Conservation (phyloP, 2,113 vertebrate species). For the Pristiophorus japonicus region DNA sequence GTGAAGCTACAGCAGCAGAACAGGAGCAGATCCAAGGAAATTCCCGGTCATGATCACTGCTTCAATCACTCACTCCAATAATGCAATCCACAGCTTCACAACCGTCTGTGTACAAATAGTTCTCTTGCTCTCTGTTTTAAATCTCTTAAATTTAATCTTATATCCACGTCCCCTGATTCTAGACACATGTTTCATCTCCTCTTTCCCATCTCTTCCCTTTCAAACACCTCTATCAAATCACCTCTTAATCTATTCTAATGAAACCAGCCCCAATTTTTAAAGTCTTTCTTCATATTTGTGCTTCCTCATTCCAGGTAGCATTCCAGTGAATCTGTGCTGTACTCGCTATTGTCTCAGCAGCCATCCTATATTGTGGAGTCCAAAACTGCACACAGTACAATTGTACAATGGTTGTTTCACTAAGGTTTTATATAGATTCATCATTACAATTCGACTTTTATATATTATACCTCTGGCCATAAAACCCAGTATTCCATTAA, state of each 20-base stretch:
- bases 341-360: background rate
- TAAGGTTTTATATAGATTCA: too few species aligned
- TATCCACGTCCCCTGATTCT: background rate
- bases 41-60: background rate
- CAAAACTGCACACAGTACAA: background rate
- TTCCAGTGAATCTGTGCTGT: background rate
- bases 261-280: background rate
- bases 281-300: background rate
- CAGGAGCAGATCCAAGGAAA: background rate
- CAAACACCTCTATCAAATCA: background rate
- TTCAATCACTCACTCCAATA: background rate
- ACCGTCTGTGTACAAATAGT: background rate
- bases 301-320: background rate
- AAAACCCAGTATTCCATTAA: background rate
- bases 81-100: background rate
- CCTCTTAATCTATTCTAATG: background rate
- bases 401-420: background rate
- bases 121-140: too few species aligned
- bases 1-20: background rate
- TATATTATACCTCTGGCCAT: background rate
- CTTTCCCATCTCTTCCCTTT: background rate
- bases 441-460: background rate
- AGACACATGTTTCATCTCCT: background rate
- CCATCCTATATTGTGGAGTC: background rate
- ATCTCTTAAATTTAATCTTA: background rate